Conservation (phyloP, 2,797 vertebrate genomes). For the Karalla daura region DNA sequence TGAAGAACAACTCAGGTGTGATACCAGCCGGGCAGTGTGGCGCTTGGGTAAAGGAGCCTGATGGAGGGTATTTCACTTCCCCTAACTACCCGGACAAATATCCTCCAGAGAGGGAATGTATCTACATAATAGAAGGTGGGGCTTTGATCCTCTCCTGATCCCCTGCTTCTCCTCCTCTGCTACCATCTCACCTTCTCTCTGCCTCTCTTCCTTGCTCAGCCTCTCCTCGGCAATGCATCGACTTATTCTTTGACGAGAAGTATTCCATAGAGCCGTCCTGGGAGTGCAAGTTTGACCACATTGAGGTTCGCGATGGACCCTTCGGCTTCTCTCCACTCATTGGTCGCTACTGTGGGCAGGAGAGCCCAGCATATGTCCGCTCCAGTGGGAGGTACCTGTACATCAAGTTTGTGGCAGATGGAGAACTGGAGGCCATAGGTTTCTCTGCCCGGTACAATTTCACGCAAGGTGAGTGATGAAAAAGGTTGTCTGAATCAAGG, state of each 20-base stretch:
- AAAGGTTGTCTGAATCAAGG: not conserved
- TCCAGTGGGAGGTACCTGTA: slow-evolving; percentile 97
- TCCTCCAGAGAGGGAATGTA: slow-evolving; percentile 94
- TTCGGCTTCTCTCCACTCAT: slow-evolving; percentile 97
- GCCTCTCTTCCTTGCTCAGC: slow-evolving; percentile 79
- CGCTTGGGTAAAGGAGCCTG: slow-evolving; percentile 92
- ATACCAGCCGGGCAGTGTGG: slow-evolving; percentile 93
- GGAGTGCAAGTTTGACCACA: slow-evolving; percentile 99
- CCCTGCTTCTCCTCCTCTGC: not conserved
- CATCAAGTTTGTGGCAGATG: slow-evolving; percentile 98
- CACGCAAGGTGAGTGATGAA: slow-evolving; percentile 89
- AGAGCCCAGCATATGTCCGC: slow-evolving; percentile 92
- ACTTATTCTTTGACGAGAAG: slow-evolving; percentile 95
- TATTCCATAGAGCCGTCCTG: slow-evolving; percentile 98
- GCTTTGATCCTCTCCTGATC: not conserved
- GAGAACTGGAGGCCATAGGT: slow-evolving; percentile 94
- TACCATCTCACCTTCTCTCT: not conserved
- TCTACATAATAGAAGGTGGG: slow-evolving; percentile 99
- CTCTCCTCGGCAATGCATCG: slow-evolving; percentile 95
- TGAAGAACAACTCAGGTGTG: slow-evolving; percentile 92
- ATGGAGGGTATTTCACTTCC: slow-evolving; percentile 95
- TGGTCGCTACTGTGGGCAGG: slow-evolving; percentile 96
- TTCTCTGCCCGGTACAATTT: slow-evolving; percentile 98
- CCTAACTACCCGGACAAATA: slow-evolving; percentile 98
- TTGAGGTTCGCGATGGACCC: slow-evolving; percentile 97